phyloP scores from a whole-genome alignment of 1,140 invertebrate species.

The Portunus trituberculatus region DNA sequence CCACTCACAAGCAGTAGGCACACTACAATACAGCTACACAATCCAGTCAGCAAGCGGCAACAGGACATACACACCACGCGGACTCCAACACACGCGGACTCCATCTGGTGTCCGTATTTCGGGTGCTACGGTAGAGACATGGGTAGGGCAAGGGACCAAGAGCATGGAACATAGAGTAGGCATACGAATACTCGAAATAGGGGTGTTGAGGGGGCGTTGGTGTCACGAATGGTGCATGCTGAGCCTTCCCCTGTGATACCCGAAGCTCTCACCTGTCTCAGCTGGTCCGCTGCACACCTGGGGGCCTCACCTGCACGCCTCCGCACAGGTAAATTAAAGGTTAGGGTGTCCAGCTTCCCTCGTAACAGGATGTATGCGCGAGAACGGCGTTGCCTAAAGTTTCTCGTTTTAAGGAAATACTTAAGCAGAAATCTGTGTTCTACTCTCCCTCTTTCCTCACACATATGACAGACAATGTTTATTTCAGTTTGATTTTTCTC shows the following conservation, averaged over 20 bases:
- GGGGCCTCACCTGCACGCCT: not conserved
- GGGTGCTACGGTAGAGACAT: not conserved
- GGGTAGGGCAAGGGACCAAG: not conserved
- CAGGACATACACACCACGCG: not conserved
- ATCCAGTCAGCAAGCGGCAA: not conserved
- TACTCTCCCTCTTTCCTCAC: no score
- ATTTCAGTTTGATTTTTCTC: no score
- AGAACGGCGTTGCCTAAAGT: no score
- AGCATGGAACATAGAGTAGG: not conserved
- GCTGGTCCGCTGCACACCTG: not conserved
- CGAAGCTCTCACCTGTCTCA: not conserved
- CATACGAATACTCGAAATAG: not conserved
- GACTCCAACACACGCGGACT: not conserved
- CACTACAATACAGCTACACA: not conserved
- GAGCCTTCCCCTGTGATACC: not conserved
- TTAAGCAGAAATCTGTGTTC: no score
- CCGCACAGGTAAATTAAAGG: not conserved
- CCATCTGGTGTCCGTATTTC: not conserved
- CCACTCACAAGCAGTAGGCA: not conserved
- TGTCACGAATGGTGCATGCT: not conserved
- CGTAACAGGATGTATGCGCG: no score
- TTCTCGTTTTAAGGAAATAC: no score
- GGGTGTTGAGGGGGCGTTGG: not conserved
- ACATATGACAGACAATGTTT: no score
- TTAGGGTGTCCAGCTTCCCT: not conserved